Evolutionary conservation across 2,113 vertebrate genomes (phyloP).

Genomic region (Peromyscus polionotus): DNA sequence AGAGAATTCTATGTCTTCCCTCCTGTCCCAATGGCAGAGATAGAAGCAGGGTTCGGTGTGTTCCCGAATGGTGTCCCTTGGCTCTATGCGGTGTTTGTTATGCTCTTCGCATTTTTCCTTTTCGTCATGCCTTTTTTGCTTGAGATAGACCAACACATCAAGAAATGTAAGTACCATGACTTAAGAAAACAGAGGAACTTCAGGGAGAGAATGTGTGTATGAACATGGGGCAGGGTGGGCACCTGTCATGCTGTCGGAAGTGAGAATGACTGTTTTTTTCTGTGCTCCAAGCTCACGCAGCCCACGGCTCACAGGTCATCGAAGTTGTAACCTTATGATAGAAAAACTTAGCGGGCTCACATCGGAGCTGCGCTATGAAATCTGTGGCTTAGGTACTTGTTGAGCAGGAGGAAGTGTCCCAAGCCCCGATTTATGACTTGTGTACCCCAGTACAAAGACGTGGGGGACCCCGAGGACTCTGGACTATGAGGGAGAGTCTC

Average conservation of each 20-base stretch:
- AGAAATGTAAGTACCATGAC: conserved; percentile 62
- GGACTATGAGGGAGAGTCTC: neutral
- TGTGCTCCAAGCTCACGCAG: neutral
- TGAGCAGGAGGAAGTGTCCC: neutral
- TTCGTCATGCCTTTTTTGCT: conserved; percentile 60
- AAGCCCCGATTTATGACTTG: neutral
- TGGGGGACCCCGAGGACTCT: neutral
- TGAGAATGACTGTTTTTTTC: neutral
- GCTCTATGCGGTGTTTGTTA: conserved; percentile 52
- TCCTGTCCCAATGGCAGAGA: conserved; percentile 30
- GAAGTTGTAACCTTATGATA: neutral
- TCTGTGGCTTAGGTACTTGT: neutral
- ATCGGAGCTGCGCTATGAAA: neutral
- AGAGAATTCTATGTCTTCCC: conserved; percentile 35
- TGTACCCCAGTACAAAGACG: neutral
- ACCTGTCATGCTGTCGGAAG: neutral
- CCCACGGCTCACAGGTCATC: neutral
- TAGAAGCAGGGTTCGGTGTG: neutral
- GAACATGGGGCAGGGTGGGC: neutral
- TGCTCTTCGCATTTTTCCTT: conserved; percentile 67
- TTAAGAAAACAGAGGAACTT: neutral
- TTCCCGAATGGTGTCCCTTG: conserved; percentile 29
- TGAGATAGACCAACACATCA: conserved; percentile 64
- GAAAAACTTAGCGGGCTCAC: neutral
- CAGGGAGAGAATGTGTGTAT: neutral